Percentiles rank a stretch among this genome's conserved stretches.
Conservation (phyloP, 1,140 invertebrate genomes). For the Temnothorax longispinosus region DNA sequence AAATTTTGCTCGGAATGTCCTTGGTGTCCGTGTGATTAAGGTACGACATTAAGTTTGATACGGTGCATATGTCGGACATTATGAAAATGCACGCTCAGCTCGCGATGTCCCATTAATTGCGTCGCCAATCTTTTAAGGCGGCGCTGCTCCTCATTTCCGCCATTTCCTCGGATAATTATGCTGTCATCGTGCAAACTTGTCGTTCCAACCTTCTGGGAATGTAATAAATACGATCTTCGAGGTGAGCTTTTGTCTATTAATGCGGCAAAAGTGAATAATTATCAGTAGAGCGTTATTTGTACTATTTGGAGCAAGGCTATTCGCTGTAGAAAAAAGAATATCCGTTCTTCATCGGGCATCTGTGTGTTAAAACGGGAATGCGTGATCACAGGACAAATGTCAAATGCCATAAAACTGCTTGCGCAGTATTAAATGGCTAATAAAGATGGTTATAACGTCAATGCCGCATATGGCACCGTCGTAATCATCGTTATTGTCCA, state of each 20-base stretch:
- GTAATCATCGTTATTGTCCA: slow-evolving; percentile 58
- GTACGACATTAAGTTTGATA: slow-evolving; percentile 50
- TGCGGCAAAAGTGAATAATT: neutral
- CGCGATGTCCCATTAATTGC: slow-evolving; percentile 27
- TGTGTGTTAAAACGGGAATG: neutral
- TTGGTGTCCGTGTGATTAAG: slow-evolving; percentile 56
- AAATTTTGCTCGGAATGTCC: slow-evolving; percentile 48
- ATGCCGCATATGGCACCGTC: slow-evolving; percentile 47
- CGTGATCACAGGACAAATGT: slow-evolving; percentile 35
- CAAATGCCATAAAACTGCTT: slow-evolving; percentile 28
- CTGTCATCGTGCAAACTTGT: neutral
- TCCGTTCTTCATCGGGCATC: neutral
- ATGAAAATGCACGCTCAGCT: slow-evolving; percentile 23
- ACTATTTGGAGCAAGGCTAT: slow-evolving; percentile 18
- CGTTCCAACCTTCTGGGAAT: neutral
- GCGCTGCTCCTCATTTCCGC: slow-evolving; percentile 17
- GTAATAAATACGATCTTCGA: neutral
- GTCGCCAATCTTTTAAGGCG: slow-evolving; percentile 15
- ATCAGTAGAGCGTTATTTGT: neutral
- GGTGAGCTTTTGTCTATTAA: neutral
- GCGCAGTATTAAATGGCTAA: slow-evolving; percentile 46
- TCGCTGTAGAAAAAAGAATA: neutral
- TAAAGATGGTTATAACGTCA: slow-evolving; percentile 27
- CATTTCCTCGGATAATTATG: slow-evolving; percentile 23
- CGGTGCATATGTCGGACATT: slow-evolving; percentile 30